These are phyloP conservation scores for Trachythela sp. DNA, from an alignment of 64 coral and sea anemone species.

Conservation along the genomic window DNA sequence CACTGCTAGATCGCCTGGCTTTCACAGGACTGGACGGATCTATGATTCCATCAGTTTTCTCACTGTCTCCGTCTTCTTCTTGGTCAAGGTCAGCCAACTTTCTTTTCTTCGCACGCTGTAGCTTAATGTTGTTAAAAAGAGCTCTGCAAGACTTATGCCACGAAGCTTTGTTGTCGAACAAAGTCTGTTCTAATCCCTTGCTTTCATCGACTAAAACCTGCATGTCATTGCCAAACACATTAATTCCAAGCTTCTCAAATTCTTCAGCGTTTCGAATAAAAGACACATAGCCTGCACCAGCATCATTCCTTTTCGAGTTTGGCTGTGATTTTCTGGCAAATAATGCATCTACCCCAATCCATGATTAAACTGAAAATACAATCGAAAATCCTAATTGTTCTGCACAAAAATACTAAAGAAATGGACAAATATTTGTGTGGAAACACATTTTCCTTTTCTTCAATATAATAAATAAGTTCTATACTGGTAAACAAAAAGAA, in stretches of 20 bases:
- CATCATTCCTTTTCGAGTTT: too few species aligned
- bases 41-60: neutral
- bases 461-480: too few species aligned
- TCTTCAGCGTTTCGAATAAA: slow-evolving; percentile 29
- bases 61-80: neutral
- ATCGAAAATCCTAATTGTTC: too few species aligned
- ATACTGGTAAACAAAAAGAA: too few species aligned
- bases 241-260: slow-evolving; percentile 23
- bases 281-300: neutral
- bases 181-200: slow-evolving; percentile 14
- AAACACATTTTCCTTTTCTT: too few species aligned
- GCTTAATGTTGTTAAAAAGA: slow-evolving; percentile 56
- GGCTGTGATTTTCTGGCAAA: too few species aligned
- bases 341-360: too few species aligned
- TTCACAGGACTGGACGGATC: neutral
- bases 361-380: too few species aligned
- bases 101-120: slow-evolving; percentile 34
- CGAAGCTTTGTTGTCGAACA: slow-evolving; percentile 14
- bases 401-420: too few species aligned
- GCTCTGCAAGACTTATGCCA: slow-evolving; percentile 56
- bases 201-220: slow-evolving; percentile 42
- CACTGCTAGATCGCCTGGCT: neutral
- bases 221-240: slow-evolving; percentile 43
- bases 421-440: too few species aligned
- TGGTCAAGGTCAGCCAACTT: neutral